phyloP scores from a whole-genome alignment of 2,113 vertebrate genomes.

The Phoxinus phoxinus region DNA sequence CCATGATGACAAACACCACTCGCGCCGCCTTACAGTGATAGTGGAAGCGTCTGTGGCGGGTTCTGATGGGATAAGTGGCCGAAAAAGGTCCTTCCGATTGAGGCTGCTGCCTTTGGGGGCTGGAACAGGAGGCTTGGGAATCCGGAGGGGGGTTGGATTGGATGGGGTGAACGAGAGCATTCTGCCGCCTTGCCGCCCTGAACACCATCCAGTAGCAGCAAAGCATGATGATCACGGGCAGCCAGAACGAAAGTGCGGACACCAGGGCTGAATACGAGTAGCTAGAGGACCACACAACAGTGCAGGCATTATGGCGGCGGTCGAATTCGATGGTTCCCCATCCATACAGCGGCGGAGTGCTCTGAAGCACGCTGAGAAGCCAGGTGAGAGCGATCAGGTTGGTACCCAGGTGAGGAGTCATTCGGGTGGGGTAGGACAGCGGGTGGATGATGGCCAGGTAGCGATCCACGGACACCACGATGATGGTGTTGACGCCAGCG shows the following conservation, averaged over 20 bases:
- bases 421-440: conserved; percentile 85
- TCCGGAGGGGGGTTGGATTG: conserved; percentile 73
- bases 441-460: conserved; percentile 91
- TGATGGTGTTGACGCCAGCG: conserved; percentile 86
- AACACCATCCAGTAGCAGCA: conserved; percentile 90
- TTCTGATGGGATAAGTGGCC: conserved; percentile 67
- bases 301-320: conserved; percentile 78
- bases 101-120: conserved; percentile 60
- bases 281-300: conserved; percentile 85
- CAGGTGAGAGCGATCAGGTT: conserved; percentile 85
- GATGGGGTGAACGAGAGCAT: conserved; percentile 83
- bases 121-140: conserved; percentile 62
- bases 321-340: conserved; percentile 86
- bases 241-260: conserved; percentile 81
- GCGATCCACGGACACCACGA: conserved; percentile 87
- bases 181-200: conserved; percentile 83
- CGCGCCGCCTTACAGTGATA: conserved; percentile 88
- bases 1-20: conserved; percentile 88
- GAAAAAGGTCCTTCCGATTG: conserved; percentile 60
- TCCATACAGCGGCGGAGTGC: conserved; percentile 86
- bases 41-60: conserved; percentile 77
- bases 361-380: conserved; percentile 83
- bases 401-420: conserved; percentile 83
- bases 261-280: conserved; percentile 81
- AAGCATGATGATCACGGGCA: conserved; percentile 84